phyloP scores from a whole-genome alignment of 2,888 invertebrate species.

The Ectemnius lituratus region DNA sequence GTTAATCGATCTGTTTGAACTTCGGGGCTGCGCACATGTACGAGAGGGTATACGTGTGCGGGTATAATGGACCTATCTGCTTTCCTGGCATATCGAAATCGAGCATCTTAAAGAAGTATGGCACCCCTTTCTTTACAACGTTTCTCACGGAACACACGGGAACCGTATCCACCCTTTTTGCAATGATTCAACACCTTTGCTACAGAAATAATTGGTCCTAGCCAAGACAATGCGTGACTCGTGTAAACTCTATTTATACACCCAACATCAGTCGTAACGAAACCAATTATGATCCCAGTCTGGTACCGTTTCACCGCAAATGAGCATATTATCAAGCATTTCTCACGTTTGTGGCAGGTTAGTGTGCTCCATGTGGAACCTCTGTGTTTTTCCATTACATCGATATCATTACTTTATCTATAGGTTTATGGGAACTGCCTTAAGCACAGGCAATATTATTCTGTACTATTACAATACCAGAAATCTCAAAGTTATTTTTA shows the following conservation, averaged over 20 bases:
- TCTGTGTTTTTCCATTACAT: slow-evolving; percentile 19
- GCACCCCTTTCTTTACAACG: not conserved
- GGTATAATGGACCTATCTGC: slow-evolving; percentile 25
- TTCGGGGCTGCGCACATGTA: slow-evolving; percentile 58
- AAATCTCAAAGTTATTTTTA: slow-evolving; percentile 46
- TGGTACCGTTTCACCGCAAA: not conserved
- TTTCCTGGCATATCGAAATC: slow-evolving; percentile 13
- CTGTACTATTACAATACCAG: slow-evolving; percentile 37
- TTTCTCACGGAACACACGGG: slow-evolving; percentile 2
- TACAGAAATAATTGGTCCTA: not conserved
- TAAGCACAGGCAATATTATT: slow-evolving; percentile 23
- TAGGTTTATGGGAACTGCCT: slow-evolving; percentile 29
- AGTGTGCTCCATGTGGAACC: not conserved
- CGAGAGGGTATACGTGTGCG: slow-evolving; percentile 7
- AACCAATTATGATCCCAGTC: not conserved
- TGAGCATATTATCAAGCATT: slow-evolving; percentile 4
- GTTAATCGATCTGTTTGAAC: slow-evolving; percentile 73
- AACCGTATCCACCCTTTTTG: no score
- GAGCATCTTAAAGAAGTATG: slow-evolving; percentile 17
- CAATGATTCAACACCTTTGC: no score
- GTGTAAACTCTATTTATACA: not conserved
- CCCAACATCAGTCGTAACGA: not conserved
- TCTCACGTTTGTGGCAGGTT: slow-evolving; percentile 13
- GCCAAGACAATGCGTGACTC: no score
- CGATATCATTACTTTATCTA: slow-evolving; percentile 22